A percentile compares a stretch with the other conserved stretches of the same genome.
Conservation (phyloP, 2,888 invertebrate genomes). For the Nomada flava region DNA sequence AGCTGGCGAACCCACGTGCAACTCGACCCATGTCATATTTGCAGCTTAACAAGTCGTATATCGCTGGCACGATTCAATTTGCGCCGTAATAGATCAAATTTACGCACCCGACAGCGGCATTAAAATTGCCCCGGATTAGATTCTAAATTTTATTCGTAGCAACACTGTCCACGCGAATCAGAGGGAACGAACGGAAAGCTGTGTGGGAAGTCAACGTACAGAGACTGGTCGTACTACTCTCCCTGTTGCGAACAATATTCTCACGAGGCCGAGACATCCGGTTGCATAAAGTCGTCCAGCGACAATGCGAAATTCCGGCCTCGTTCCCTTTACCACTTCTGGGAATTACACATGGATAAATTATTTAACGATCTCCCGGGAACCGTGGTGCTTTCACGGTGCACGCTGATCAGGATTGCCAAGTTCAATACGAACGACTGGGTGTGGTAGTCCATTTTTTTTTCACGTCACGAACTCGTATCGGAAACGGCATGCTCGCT, state of each 20-base stretch:
- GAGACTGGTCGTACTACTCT: not conserved
- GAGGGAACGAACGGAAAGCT: conserved; percentile 9
- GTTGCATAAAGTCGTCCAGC: conserved; percentile 26
- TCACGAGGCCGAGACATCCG: conserved; percentile 13
- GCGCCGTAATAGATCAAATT: not conserved
- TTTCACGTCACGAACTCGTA: conserved; percentile 12
- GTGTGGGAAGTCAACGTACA: conserved; percentile 3
- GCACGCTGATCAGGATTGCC: conserved; percentile 9
- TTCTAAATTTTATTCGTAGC: not conserved
- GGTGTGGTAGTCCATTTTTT: conserved; percentile 13
- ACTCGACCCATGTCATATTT: not conserved
- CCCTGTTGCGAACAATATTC: not conserved
- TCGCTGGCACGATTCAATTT: not conserved
- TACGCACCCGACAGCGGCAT: not conserved
- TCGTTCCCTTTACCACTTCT: conserved; percentile 28
- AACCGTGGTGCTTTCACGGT: not conserved
- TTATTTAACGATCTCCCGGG: conserved; percentile 40
- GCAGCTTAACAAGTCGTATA: not conserved
- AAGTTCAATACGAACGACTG: conserved; percentile 21
- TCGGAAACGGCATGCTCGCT: not conserved
- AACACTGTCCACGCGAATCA: no score
- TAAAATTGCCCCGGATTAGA: not conserved
- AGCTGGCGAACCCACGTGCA: not conserved
- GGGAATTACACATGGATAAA: conserved; percentile 43
- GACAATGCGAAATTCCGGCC: conserved; percentile 16